A percentile compares a stretch with the other conserved stretches of the same genome.
Evolutionary conservation across 2,888 invertebrate genomes (phyloP).

Genomic region (Cheilosia soror): DNA sequence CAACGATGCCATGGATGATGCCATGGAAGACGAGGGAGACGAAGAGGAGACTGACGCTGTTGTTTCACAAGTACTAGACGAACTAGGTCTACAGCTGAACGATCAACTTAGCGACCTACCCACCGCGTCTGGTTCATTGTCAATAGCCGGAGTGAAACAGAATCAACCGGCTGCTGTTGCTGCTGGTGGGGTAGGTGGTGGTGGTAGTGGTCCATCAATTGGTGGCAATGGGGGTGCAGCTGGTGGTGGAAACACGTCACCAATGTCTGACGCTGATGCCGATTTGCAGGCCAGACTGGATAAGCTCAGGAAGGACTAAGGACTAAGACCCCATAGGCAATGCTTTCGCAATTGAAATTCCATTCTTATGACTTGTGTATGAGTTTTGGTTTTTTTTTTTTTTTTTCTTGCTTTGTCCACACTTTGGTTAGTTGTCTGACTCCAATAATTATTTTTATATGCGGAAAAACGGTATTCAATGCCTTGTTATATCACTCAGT

Average conservation of each 20-base stretch:
- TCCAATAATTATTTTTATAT: constrained; percentile 46
- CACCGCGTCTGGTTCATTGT: constrained; percentile 85
- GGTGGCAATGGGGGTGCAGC: constrained; percentile 82
- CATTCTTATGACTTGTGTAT: constrained; percentile 31
- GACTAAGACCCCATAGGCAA: background rate
- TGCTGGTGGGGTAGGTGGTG: constrained; percentile 82
- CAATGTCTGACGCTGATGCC: constrained; percentile 94
- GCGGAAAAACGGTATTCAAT: constrained; percentile 42
- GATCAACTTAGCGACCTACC: constrained; percentile 97
- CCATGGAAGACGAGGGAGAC: constrained; percentile 99
- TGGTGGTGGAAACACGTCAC: constrained; percentile 84
- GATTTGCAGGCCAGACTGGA: constrained; percentile 98
- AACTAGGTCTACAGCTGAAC: constrained; percentile 96
- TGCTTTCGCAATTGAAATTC: constrained; percentile 34
- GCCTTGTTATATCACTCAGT: constrained; percentile 60
- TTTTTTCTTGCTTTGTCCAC: constrained; percentile 40
- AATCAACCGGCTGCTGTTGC: constrained; percentile 86
- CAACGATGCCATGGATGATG: constrained; percentile 99
- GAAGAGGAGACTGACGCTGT: constrained; percentile 99
- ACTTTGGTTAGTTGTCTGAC: constrained; percentile 5
- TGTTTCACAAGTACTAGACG: constrained; percentile 98
- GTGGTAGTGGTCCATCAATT: constrained; percentile 83
- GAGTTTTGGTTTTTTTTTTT: background rate
- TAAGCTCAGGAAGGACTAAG: constrained; percentile 94
- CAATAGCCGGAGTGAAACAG: constrained; percentile 86